Evolutionary conservation across 1,140 invertebrate genomes (phyloP).

Genomic region (Drosophila trapezifrons): DNA sequence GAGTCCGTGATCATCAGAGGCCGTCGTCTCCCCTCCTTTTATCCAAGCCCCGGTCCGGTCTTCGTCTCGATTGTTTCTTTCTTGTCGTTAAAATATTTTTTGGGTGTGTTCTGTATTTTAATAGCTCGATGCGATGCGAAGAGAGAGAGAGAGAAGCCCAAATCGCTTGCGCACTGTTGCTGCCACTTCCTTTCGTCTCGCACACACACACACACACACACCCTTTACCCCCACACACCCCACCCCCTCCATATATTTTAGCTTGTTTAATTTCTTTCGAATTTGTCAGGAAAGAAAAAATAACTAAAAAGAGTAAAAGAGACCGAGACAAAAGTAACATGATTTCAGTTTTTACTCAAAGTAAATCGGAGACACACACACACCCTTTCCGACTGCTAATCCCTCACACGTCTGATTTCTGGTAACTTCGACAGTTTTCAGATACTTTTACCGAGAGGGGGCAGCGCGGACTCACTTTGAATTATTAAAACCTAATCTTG

Average conservation of each 20-base stretch:
- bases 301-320: conserved; percentile 12
- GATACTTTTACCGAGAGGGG: conserved; percentile 1
- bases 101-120: conserved; percentile 82
- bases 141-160: conserved; percentile 32
- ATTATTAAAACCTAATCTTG: conserved; percentile 82
- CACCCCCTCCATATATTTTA: conserved; percentile 12
- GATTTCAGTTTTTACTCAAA: conserved; percentile 79
- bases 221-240: conserved; percentile 29
- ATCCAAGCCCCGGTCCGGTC: conserved; percentile 16
- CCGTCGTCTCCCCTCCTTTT: background rate
- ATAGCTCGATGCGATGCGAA: conserved; percentile 54
- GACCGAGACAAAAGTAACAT: conserved; percentile 68
- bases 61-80: conserved; percentile 49
- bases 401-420: conserved; percentile 50
- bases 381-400: conserved; percentile 66
- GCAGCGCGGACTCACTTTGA: conserved; percentile 65
- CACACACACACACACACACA: conserved; percentile 36
- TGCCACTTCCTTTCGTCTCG: conserved; percentile 75
- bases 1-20: conserved; percentile 31
- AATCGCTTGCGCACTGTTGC: conserved; percentile 63
- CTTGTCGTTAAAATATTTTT: conserved; percentile 79
- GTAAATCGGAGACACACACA: conserved; percentile 32
- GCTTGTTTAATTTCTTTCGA: conserved; percentile 78
- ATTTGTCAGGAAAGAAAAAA: conserved; percentile 72
- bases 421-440: conserved; percentile 20